These are phyloP conservation scores for Tenthredo mesomela DNA, from an alignment of 2,888 invertebrate genomes.

Conservation along the genomic window DNA sequence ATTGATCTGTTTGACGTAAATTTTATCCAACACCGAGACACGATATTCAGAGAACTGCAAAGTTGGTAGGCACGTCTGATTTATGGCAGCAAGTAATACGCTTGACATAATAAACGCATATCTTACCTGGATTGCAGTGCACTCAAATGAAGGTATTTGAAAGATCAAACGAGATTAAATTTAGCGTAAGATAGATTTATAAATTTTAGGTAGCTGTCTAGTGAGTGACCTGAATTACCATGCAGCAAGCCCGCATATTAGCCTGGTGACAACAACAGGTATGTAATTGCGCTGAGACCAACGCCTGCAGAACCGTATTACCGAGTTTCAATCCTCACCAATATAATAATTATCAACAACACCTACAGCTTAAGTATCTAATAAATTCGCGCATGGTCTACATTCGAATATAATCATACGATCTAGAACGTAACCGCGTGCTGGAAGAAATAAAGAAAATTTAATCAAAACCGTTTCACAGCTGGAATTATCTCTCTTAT, in stretches of 20 bases:
- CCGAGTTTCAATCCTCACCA: constrained; percentile 21
- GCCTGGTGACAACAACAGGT: constrained; percentile 28
- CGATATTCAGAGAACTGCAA: background rate
- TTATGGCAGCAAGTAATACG: background rate
- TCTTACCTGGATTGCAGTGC: background rate
- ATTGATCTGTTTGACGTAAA: background rate
- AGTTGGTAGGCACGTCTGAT: background rate
- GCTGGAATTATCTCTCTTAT: background rate
- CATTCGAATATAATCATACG: background rate
- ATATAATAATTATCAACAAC: background rate
- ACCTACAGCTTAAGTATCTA: background rate
- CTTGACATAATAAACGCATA: background rate
- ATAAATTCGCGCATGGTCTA: background rate
- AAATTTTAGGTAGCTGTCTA: constrained; percentile 20
- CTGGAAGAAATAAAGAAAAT: background rate
- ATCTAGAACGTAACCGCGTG: background rate
- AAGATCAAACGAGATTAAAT: constrained; percentile 42
- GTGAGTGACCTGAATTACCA: constrained; percentile 22
- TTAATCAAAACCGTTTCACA: background rate
- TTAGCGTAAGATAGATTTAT: background rate
- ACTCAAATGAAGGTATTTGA: background rate
- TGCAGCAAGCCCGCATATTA: constrained; percentile 16
- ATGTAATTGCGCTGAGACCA: constrained; percentile 33
- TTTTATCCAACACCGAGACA: background rate
- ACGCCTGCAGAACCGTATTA: constrained; percentile 15